These are phyloP conservation scores for Cecidostiba fungosa DNA, from an alignment of 2,888 invertebrate species.

Conservation along the genomic window DNA sequence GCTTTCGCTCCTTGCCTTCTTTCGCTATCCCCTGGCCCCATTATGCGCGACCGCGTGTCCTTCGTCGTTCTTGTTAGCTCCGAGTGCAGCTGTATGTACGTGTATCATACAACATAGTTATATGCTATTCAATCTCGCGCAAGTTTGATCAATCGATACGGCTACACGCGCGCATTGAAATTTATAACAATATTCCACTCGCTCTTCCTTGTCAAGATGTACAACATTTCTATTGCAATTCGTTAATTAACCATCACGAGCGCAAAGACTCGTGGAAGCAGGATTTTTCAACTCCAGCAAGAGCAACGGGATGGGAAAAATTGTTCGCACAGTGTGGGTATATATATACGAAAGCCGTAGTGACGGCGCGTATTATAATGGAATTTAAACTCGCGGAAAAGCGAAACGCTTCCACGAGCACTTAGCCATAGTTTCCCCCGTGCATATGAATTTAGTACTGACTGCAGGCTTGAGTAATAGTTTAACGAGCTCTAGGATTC, in stretches of 20 bases:
- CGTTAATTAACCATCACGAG: background rate
- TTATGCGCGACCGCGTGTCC: conserved; percentile 17
- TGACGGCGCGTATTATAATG: conserved; percentile 66
- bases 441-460: conserved; percentile 71
- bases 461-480: conserved; percentile 71
- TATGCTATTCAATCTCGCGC: background rate
- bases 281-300: background rate
- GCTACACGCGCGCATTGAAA: background rate
- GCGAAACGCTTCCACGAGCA: conserved; percentile 64
- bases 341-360: background rate
- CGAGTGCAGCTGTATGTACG: background rate
- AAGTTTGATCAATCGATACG: background rate
- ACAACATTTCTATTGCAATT: background rate
- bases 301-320: background rate
- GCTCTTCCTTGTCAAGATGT: background rate
- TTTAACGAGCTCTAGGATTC: conserved; percentile 75
- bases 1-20: conserved; percentile 63
- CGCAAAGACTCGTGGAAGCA: background rate
- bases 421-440: conserved; percentile 66
- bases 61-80: conserved; percentile 24
- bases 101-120: background rate
- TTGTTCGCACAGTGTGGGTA: background rate
- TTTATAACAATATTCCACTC: background rate
- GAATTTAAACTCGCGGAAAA: conserved; percentile 70
- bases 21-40: conserved; percentile 23